Conservation (phyloP, 92 coral and sea anemone genomes). For the Palythoa grandiflora region DNA sequence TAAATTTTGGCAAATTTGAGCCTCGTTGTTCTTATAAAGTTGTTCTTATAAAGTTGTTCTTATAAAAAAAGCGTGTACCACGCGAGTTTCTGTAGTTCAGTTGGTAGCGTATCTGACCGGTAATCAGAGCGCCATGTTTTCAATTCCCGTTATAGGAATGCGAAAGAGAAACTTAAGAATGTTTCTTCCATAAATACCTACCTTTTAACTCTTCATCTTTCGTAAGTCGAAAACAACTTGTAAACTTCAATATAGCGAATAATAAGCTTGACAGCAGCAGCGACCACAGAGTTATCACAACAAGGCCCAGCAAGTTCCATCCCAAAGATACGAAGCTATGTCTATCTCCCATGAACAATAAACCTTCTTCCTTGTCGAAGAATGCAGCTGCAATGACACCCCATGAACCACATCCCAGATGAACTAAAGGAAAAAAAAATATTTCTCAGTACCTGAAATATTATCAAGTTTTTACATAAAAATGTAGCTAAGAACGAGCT, state of each 20-base stretch:
- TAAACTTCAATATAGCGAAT: conserved; percentile 41
- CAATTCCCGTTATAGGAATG: too few species aligned
- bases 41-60: too few species aligned
- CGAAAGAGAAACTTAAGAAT: too few species aligned
- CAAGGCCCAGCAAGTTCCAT: conserved; percentile 59
- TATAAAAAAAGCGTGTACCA: too few species aligned
- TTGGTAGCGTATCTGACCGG: too few species aligned
- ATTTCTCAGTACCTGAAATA: background rate
- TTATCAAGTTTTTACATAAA: too few species aligned
- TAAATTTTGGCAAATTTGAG: too few species aligned
- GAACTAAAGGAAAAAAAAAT: conserved; percentile 34
- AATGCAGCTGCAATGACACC: conserved; percentile 56
- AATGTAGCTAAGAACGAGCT: too few species aligned
- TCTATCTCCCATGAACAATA: conserved; percentile 60
- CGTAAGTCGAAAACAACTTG: conserved; percentile 35
- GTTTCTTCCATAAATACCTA: background rate
- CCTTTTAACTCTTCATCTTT: conserved; percentile 57
- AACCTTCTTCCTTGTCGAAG: conserved; percentile 58
- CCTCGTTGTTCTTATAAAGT: too few species aligned
- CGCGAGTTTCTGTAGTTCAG: too few species aligned
- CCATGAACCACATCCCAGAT: conserved; percentile 64
- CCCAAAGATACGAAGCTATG: conserved; percentile 60
- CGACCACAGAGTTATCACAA: conserved; percentile 55
- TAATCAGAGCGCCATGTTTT: too few species aligned
- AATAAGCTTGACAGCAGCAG: conserved; percentile 49